phyloP scores from a whole-genome alignment of 2,888 invertebrate species.

The Neelides folsomi region DNA sequence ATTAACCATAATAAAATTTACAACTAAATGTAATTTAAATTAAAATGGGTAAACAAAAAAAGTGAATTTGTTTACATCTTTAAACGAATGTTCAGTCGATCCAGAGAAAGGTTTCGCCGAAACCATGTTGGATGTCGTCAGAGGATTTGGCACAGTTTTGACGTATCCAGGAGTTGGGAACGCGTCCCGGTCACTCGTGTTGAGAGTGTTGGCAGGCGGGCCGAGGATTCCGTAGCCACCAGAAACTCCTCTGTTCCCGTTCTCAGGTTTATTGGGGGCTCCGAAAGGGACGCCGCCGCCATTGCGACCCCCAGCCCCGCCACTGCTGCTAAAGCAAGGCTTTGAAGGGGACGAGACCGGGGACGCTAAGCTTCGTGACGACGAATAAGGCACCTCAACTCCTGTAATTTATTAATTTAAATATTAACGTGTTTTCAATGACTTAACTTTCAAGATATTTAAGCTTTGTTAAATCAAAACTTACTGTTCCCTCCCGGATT shows the following conservation, averaged over 20 bases:
- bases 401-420: too few relatives aligned
- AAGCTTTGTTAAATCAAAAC: too few relatives aligned
- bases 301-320: conserved; percentile 2
- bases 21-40: background rate
- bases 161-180: conserved; percentile 30
- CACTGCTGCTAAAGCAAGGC: conserved; percentile 1
- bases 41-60: background rate
- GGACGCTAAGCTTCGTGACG: conserved; percentile 16
- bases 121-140: conserved; percentile 3
- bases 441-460: too few relatives aligned
- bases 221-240: conserved; percentile 9
- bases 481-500: too few relatives aligned
- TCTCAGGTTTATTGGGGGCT: conserved; percentile 22
- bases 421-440: too few relatives aligned
- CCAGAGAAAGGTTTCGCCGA: conserved; percentile 29
- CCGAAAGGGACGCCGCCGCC: conserved; percentile 20
- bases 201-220: conserved; percentile 13
- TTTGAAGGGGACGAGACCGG: conserved; percentile 24
- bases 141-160: conserved; percentile 29
- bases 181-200: conserved; percentile 30
- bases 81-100: conserved; percentile 29
- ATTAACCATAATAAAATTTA: background rate
- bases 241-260: conserved; percentile 9
- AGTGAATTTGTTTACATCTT: conserved; percentile 18
- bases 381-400: conserved; percentile 29